Conservation (phyloP, 2,797 vertebrate species). For the Rachycentron canadum region DNA sequence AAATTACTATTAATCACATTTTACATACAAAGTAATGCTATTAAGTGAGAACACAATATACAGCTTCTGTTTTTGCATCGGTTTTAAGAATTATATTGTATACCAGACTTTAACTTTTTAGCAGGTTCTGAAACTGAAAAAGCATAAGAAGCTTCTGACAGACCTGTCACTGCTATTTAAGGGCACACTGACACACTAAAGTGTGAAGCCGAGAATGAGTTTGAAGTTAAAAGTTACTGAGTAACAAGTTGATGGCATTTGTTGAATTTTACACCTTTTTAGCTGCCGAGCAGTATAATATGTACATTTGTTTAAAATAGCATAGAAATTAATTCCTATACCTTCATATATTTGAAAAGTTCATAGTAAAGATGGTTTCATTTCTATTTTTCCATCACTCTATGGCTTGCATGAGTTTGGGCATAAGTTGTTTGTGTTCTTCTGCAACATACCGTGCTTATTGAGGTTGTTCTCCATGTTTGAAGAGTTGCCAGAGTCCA, state of each 20-base stretch:
- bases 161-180: neutral
- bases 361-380: neutral
- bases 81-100: neutral
- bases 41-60: neutral
- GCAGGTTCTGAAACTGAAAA: neutral
- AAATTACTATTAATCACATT: neutral
- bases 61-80: neutral
- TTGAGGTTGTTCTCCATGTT: constrained; percentile 95
- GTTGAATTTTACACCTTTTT: neutral
- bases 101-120: neutral
- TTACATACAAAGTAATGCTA: neutral
- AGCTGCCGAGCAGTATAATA: neutral
- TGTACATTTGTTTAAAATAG: neutral
- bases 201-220: neutral
- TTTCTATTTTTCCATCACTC: neutral
- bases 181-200: neutral
- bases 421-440: neutral
- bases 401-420: neutral
- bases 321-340: neutral
- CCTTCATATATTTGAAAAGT: neutral
- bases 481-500: constrained; percentile 94
- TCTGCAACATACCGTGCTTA: constrained; percentile 90
- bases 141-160: neutral
- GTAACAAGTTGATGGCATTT: neutral
- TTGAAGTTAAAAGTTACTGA: neutral